phyloP scores from a whole-genome alignment of 2,888 invertebrate genomes.

The Trissonchulus sp. region DNA sequence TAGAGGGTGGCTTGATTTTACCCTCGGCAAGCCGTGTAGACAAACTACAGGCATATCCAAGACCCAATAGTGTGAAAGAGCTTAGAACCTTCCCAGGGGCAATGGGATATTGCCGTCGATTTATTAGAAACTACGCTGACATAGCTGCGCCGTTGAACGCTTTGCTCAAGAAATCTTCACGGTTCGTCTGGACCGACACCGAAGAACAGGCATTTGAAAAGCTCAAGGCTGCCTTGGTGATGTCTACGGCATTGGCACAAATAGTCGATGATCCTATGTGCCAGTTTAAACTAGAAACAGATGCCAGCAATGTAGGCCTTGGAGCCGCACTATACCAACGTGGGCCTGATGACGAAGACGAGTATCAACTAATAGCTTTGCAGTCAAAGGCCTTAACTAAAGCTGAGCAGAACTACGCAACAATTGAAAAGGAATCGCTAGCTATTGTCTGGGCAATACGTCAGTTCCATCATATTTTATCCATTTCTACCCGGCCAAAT shows the following conservation, averaged over 20 bases:
- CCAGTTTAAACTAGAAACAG: neutral
- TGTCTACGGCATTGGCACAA: neutral
- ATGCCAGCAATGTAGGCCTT: neutral
- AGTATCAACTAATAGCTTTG: neutral
- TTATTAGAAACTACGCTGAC: neutral
- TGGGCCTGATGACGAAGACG: neutral
- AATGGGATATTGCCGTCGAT: neutral
- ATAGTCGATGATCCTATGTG: neutral
- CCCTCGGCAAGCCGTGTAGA: neutral
- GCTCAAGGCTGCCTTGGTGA: neutral
- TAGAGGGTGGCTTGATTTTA: neutral
- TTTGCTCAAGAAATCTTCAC: neutral
- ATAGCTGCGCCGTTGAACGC: neutral
- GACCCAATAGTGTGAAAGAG: neutral
- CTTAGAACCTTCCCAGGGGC: neutral
- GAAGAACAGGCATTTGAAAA: neutral
- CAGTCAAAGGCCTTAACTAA: neutral
- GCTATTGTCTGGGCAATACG: neutral
- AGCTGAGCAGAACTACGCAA: neutral
- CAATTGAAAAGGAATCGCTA: neutral
- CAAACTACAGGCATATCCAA: neutral
- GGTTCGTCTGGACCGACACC: neutral
- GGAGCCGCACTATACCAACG: neutral
- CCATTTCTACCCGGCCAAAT: too few species aligned
- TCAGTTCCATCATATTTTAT: too few species aligned